Conservation (phyloP, 1,140 invertebrate genomes). For the Drosophila pectinifera region DNA sequence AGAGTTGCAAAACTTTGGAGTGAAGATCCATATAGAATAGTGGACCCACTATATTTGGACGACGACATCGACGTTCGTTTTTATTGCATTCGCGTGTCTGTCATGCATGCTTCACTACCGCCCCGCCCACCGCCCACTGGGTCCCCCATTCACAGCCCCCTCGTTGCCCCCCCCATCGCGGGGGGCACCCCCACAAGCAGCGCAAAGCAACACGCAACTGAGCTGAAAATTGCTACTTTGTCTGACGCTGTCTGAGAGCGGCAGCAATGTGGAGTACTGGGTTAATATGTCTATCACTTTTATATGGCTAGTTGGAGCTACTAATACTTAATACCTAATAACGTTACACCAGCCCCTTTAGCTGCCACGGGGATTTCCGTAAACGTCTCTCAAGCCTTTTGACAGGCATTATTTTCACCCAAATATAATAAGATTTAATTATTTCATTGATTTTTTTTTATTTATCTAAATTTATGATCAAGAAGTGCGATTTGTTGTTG, state of each 20-base stretch:
- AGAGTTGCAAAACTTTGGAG: neutral
- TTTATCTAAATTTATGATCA: too few relatives aligned
- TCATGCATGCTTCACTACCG: conserved; percentile 72
- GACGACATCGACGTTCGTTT: conserved; percentile 49
- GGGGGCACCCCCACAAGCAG: conserved; percentile 8
- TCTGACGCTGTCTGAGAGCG: conserved; percentile 29
- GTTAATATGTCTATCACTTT: conserved; percentile 82
- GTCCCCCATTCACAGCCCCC: neutral
- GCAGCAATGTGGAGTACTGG: conserved; percentile 74
- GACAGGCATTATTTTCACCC: too few relatives aligned
- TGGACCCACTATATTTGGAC: conserved; percentile 58
- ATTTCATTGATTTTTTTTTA: too few relatives aligned
- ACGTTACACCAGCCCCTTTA: neutral
- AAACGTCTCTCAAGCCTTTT: too few relatives aligned
- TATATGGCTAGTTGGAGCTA: conserved; percentile 72
- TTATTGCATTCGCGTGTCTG: conserved; percentile 78
- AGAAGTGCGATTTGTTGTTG: too few relatives aligned
- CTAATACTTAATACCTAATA: conserved; percentile 33
- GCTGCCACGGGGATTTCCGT: conserved; percentile 1
- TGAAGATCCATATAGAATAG: conserved; percentile 40
- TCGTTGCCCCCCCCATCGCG: conserved; percentile 6
- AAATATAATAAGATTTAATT: too few relatives aligned
- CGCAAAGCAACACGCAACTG: conserved; percentile 64
- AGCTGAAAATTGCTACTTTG: conserved; percentile 81
- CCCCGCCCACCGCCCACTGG: conserved; percentile 13